A percentile compares a stretch with the other conserved stretches of the same genome.
phyloP scores from a whole-genome alignment of 2,797 vertebrate species.

The Remorina albescens region DNA sequence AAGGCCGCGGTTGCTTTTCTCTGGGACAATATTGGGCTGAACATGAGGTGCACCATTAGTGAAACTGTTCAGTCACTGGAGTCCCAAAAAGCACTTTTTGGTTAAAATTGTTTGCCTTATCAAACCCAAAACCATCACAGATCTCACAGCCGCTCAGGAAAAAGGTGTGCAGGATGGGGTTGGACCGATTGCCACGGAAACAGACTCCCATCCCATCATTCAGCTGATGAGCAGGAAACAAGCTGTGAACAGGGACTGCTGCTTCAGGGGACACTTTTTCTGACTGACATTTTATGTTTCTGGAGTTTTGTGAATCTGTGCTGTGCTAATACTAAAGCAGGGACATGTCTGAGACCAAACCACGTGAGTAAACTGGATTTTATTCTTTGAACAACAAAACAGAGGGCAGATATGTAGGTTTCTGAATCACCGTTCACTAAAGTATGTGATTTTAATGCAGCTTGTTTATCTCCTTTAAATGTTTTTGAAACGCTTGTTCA shows the following conservation, averaged over 20 bases:
- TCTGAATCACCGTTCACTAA: too few species aligned
- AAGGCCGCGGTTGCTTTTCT: constrained; percentile 65
- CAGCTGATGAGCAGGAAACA: constrained; percentile 48
- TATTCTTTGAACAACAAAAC: neutral
- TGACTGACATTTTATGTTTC: constrained; percentile 51
- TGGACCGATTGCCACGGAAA: constrained; percentile 66
- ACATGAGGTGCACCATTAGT: constrained; percentile 48
- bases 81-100: constrained; percentile 47
- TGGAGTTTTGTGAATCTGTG: constrained; percentile 27
- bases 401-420: too few species aligned
- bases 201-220: constrained; percentile 37
- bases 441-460: too few species aligned
- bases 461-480: neutral
- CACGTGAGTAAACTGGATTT: constrained; percentile 72
- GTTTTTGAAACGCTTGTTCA: constrained; percentile 17
- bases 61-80: constrained; percentile 28
- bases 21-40: constrained; percentile 63
- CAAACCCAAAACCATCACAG: constrained; percentile 19
- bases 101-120: constrained; percentile 31
- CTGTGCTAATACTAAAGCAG: constrained; percentile 39
- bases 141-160: constrained; percentile 26
- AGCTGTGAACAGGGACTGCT: constrained; percentile 21
- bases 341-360: constrained; percentile 72
- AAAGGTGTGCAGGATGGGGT: constrained; percentile 53
- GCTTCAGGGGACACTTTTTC: constrained; percentile 18